Percentiles rank a stretch among this genome's conserved stretches.
phyloP scores from a whole-genome alignment of 2,888 invertebrate species.

The Trissonchulus latispiculum region DNA sequence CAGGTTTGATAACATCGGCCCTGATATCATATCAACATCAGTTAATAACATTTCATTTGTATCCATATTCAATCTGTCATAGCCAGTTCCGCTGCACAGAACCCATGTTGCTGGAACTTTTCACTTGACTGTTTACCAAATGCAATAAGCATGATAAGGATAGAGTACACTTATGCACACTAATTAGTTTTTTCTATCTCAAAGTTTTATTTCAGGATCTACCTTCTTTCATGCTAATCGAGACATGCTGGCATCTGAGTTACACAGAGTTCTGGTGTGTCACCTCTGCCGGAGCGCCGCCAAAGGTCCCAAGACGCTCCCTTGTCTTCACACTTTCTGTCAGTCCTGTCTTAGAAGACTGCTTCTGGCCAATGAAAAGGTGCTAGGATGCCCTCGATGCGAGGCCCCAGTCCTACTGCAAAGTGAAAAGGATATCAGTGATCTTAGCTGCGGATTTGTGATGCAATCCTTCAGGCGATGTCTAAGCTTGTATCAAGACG shows the following conservation, averaged over 20 bases:
- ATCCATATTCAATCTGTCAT: too few species aligned
- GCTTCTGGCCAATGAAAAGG: background rate
- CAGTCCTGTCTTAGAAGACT: slow-evolving; percentile 9
- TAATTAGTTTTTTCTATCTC: too few species aligned
- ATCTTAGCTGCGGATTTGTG: background rate
- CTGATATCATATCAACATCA: too few species aligned
- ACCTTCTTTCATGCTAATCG: background rate
- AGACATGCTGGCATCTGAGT: slow-evolving; percentile 2
- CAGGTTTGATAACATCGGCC: too few species aligned
- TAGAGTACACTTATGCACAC: too few species aligned
- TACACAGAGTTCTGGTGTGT: slow-evolving; percentile 13
- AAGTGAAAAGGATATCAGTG: background rate
- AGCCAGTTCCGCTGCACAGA: too few species aligned
- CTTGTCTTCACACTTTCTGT: slow-evolving; percentile 19
- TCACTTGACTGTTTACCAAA: too few species aligned
- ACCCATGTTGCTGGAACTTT: too few species aligned
- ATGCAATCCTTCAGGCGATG: background rate
- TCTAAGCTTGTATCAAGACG: background rate
- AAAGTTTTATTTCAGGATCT: slow-evolving; percentile 7
- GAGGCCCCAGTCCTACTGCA: background rate
- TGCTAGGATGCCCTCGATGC: background rate
- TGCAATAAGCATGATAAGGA: too few species aligned
- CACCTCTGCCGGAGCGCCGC: background rate
- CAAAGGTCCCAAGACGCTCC: slow-evolving; percentile 10
- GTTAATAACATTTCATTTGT: too few species aligned